These are phyloP conservation scores for Tricholauxania praeusta DNA, from an alignment of 2,888 invertebrate genomes.

Conservation along the genomic window DNA sequence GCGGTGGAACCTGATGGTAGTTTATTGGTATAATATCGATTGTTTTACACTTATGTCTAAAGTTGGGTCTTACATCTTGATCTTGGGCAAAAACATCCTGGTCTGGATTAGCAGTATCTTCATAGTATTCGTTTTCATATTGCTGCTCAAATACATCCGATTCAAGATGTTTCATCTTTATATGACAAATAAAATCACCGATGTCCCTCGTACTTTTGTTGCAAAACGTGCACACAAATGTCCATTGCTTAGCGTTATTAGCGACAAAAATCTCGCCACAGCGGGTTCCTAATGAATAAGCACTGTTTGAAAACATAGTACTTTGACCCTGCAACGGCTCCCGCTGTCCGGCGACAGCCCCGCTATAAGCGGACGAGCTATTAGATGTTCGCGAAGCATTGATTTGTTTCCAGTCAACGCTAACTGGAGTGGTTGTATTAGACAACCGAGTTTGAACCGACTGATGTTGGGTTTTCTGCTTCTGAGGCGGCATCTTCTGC, in stretches of 20 bases:
- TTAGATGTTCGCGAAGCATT: constrained; percentile 10
- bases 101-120: constrained; percentile 31
- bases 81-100: constrained; percentile 44
- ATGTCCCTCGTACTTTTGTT: constrained; percentile 55
- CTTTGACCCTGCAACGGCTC: constrained; percentile 11
- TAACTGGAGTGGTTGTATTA: not conserved
- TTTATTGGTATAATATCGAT: constrained; percentile 39
- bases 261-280: constrained; percentile 56
- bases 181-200: constrained; percentile 54
- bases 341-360: constrained; percentile 14
- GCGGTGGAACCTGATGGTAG: constrained; percentile 4
- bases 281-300: constrained; percentile 37
- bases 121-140: constrained; percentile 36
- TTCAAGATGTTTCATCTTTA: constrained; percentile 52
- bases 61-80: constrained; percentile 49
- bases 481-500: constrained; percentile 17
- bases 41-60: constrained; percentile 34
- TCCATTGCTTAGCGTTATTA: constrained; percentile 55
- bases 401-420: not conserved
- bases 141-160: constrained; percentile 9
- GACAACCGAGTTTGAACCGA: not conserved
- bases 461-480: not conserved
- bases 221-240: constrained; percentile 55
- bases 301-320: not conserved
- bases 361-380: constrained; percentile 4